Conservation (phyloP, 2,797 vertebrate genomes). For the Astyanax mexicanus region DNA sequence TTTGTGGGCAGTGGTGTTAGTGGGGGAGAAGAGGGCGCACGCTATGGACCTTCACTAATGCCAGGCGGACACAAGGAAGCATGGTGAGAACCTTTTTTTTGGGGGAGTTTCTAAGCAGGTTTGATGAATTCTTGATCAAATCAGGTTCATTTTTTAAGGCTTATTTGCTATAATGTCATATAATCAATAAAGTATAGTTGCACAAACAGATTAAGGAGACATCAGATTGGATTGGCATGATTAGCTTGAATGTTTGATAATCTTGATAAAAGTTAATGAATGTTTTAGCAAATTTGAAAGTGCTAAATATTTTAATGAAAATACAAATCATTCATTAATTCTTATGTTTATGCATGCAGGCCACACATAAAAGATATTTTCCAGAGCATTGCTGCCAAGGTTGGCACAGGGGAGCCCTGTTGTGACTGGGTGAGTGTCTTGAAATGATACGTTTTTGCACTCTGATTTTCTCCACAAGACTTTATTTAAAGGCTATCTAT, state of each 20-base stretch:
- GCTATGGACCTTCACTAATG: conserved; percentile 96
- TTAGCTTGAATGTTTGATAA: no score
- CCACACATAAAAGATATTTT: conserved; percentile 96
- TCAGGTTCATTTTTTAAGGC: no score
- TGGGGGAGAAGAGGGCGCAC: conserved; percentile 95
- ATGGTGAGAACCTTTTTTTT: conserved; percentile 81
- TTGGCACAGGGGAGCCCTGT: conserved; percentile 94
- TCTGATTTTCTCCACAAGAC: background rate
- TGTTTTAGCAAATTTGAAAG: no score
- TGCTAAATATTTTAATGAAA: no score
- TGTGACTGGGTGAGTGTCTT: conserved; percentile 93
- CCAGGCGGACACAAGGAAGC: conserved; percentile 94
- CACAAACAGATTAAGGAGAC: no score
- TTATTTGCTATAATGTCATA: no score
- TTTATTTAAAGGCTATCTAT: no score
- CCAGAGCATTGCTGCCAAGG: conserved; percentile 95
- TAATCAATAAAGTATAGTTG: no score
- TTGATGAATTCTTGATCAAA: no score
- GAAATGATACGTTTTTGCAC: background rate
- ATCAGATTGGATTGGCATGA: no score
- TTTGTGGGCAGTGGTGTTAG: conserved; percentile 98
- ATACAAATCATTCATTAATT: background rate
- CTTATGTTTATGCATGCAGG: conserved; percentile 73
- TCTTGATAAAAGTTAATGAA: no score
- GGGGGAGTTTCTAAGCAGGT: no score